Percentiles rank a stretch among this genome's conserved stretches.
Conservation (phyloP, 2,797 vertebrate species). For the Neosilurus mollespiculum region DNA sequence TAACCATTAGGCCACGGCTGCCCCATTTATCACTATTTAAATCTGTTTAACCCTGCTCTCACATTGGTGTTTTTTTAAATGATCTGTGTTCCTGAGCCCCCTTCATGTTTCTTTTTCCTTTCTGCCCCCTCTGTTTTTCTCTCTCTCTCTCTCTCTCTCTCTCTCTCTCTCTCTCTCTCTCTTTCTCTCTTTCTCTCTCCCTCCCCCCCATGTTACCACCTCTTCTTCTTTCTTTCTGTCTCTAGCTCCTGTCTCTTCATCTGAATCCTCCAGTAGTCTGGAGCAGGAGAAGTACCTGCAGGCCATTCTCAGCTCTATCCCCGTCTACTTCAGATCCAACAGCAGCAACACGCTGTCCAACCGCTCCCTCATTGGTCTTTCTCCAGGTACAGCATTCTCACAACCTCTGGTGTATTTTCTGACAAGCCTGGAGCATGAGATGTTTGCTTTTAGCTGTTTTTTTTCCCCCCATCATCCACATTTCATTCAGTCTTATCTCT, state of each 20-base stretch:
- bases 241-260: conserved; percentile 83
- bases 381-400: conserved; percentile 83
- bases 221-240: background rate
- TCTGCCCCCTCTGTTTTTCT: no score
- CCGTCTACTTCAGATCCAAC: conserved; percentile 87
- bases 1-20: no score
- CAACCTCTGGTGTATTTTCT: background rate
- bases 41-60: no score
- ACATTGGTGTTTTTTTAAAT: background rate
- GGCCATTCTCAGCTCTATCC: conserved; percentile 89
- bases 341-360: conserved; percentile 84
- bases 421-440: background rate
- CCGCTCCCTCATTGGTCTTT: conserved; percentile 85
- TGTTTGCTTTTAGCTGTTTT: conserved; percentile 44
- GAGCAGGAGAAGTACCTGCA: conserved; percentile 98
- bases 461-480: conserved; percentile 34
- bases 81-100: background rate
- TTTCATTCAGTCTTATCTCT: conserved; percentile 58
- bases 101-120: no score
- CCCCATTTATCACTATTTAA: no score
- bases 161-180: background rate
- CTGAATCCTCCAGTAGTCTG: conserved; percentile 94
- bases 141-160: background rate
- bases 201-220: no score
- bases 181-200: background rate